phyloP scores from a whole-genome alignment of 2,888 invertebrate genomes.

The Cheilosia pagana region DNA sequence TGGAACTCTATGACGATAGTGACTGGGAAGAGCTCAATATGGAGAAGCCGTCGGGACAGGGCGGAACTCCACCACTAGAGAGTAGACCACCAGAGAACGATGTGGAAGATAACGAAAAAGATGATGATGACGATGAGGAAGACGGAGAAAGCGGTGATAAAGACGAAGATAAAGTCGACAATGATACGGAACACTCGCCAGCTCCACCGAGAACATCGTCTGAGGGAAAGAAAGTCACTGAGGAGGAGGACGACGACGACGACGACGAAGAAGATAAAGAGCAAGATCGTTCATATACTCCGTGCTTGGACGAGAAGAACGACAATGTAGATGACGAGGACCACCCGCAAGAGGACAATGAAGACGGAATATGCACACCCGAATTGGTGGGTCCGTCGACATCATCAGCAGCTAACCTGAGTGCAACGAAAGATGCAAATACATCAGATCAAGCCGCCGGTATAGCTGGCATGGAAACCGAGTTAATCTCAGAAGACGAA shows the following conservation, averaged over 20 bases:
- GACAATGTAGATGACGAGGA: constrained; percentile 77
- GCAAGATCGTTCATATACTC: constrained; percentile 89
- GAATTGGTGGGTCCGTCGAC: constrained; percentile 39
- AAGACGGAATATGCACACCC: constrained; percentile 61
- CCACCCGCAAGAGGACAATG: constrained; percentile 67
- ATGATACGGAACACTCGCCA: constrained; percentile 44
- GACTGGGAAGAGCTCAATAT: constrained; percentile 83
- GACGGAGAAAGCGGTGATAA: constrained; percentile 16
- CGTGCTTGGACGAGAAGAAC: constrained; percentile 88
- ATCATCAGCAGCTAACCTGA: constrained; percentile 17
- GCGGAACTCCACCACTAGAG: constrained; percentile 30
- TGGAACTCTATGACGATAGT: constrained; percentile 85
- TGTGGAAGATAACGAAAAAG: constrained; percentile 79
- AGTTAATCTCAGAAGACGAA: constrained; percentile 90
- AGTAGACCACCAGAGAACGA: constrained; percentile 51
- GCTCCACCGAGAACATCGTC: constrained; percentile 3
- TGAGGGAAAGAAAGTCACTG: constrained; percentile 33
- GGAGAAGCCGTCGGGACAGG: constrained; percentile 78
- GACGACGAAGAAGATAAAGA: constrained; percentile 81
- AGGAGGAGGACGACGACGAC: constrained; percentile 33
- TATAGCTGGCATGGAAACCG: constrained; percentile 88
- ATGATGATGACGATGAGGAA: constrained; percentile 22
- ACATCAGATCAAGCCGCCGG: constrained; percentile 62
- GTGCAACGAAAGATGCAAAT: constrained; percentile 29
- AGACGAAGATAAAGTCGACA: constrained; percentile 55